Evolutionary conservation across 2,113 vertebrate genomes (phyloP).

Genomic region (Redunca redunca): DNA sequence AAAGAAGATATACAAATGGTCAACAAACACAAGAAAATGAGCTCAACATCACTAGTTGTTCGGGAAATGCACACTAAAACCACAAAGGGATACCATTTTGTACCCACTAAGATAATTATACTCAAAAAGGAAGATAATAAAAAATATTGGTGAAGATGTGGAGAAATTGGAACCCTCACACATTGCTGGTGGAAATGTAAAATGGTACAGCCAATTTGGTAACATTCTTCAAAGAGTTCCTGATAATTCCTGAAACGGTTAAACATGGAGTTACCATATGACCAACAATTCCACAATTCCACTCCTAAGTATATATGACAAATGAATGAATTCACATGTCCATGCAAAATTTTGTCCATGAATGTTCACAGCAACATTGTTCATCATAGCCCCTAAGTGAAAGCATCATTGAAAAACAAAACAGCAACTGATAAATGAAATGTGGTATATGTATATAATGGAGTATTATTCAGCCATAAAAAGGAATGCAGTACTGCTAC

Average conservation of each 20-base stretch:
- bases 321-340: neutral
- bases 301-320: neutral
- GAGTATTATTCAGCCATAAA: neutral
- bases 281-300: neutral
- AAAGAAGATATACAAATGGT: neutral
- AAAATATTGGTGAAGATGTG: neutral
- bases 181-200: neutral
- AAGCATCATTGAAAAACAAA: neutral
- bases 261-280: neutral
- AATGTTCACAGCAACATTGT: neutral
- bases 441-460: neutral
- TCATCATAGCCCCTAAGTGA: neutral
- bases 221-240: neutral
- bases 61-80: neutral
- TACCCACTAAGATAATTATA: neutral
- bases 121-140: neutral
- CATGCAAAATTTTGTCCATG: neutral
- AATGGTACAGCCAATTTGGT: neutral
- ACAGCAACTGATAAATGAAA: neutral
- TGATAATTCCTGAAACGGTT: neutral
- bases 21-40: neutral
- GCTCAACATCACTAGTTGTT: neutral
- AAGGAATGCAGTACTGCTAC: neutral
- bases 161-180: neutral
- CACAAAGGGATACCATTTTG: neutral